These are phyloP conservation scores for Pseudotriccus pelzelni DNA, from an alignment of 2,797 vertebrate genomes.

Conservation along the genomic window DNA sequence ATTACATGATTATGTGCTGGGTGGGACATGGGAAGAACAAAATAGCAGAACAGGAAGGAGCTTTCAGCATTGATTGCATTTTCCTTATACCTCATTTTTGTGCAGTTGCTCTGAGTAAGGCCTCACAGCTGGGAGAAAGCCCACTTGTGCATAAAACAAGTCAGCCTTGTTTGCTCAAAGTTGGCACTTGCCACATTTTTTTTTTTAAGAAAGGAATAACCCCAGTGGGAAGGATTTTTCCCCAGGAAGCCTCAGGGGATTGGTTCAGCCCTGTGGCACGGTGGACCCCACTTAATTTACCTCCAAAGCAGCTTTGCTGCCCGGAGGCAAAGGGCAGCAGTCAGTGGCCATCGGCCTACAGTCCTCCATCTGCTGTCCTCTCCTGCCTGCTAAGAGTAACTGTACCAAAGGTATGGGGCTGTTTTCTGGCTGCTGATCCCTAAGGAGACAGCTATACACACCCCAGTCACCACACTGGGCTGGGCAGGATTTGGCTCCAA, in stretches of 20 bases:
- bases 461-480: neutral
- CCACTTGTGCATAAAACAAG: neutral
- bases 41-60: neutral
- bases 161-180: neutral
- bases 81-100: neutral
- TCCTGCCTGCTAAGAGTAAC: neutral
- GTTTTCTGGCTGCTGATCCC: neutral
- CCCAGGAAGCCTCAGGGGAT: neutral
- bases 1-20: neutral
- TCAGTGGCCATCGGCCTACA: neutral
- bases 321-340: neutral
- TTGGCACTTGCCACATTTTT: neutral
- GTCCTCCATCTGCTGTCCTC: neutral
- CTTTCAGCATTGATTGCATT: rapidly evolving
- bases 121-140: neutral
- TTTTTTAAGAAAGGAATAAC: neutral
- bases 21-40: neutral
- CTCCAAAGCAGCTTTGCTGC: neutral
- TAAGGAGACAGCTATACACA: neutral
- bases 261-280: neutral
- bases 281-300: neutral
- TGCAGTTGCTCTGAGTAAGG: neutral
- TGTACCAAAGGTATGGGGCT: neutral
- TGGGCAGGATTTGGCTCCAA: neutral
- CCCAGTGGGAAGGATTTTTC: neutral